A percentile compares a stretch with the other conserved stretches of the same genome.
Evolutionary conservation across 2,888 invertebrate species (phyloP).

Genomic region (Ophion slaviceki): DNA sequence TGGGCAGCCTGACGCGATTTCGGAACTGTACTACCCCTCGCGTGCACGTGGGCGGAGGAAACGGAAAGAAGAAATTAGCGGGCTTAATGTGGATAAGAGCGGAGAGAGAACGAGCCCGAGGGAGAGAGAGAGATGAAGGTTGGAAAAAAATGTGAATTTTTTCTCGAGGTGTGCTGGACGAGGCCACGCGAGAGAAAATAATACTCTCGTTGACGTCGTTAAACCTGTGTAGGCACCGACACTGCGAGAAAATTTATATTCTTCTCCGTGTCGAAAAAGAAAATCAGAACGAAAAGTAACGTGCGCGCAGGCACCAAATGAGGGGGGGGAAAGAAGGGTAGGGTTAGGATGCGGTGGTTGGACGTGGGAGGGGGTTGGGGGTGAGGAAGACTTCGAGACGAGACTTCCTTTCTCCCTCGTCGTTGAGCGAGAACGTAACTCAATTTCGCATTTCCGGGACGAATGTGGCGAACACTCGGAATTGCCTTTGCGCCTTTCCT

Average conservation of each 20-base stretch:
- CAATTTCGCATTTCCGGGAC: constrained; percentile 52
- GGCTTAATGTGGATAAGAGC: too few relatives aligned
- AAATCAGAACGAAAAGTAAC: constrained; percentile 34
- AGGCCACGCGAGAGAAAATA: background rate
- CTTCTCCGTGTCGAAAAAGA: background rate
- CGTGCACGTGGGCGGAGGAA: background rate
- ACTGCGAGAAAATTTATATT: constrained; percentile 1
- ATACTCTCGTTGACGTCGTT: constrained; percentile 2
- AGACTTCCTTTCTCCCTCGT: constrained; percentile 14
- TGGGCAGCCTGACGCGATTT: constrained; percentile 18
- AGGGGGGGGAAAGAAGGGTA: constrained; percentile 22
- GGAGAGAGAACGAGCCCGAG: too few relatives aligned
- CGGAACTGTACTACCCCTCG: background rate
- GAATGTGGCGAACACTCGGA: constrained; percentile 57
- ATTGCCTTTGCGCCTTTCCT: constrained; percentile 56
- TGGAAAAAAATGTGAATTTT: constrained; percentile 13
- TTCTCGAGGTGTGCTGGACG: background rate
- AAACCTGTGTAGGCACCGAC: background rate
- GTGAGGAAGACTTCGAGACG: constrained; percentile 31
- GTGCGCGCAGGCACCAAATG: constrained; percentile 37
- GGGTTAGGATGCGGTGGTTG: background rate
- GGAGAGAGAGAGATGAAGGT: background rate
- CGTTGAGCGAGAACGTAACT: constrained; percentile 56
- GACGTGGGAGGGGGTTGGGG: background rate
- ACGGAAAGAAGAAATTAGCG: constrained; percentile 11